Evolutionary conservation across 1,140 invertebrate genomes (phyloP), one percentile per base, ranked within the genome.

Genomic region (Ephestia elutella): DNA sequence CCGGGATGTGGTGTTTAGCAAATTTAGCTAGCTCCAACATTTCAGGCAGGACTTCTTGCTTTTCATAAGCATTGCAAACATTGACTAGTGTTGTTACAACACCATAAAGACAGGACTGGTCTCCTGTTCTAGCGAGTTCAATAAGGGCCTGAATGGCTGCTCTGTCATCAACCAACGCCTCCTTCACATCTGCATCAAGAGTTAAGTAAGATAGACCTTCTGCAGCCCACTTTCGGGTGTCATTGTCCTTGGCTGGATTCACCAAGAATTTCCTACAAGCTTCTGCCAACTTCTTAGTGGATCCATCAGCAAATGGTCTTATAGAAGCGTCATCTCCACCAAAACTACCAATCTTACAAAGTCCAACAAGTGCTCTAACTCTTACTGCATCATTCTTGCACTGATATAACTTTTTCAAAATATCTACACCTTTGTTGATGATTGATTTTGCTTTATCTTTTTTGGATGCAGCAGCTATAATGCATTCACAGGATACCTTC

Each of bases 1-100:
- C 96, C 5, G 99, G 99, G 68, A 99, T 95, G 87, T 99, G 98
- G 82, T 99, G 98, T 86, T 99, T 99, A 0, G 99, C 96, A 89
- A 99, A 99, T 86, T 99, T 99, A 0, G 99, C 99, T 56, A 99
- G 86, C 87, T 99, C 97, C 5, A 99, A 70, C 94, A 99, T 94
- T 90, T 99, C 99, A 5, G 98, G 98, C 68, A 98, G 92, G 0
- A 99, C 88, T 87, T 99, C 98, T 85, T 99, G 96, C 85, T 99
- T 99, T 59, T 99, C 98, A 77, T 99, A 99, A 5, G 97, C 96
- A 89, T 99, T 99, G 70, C 96, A 97, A 4, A 99, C 87, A 87
- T 99, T 99, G 0, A 99, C 98, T 61, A 99, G 92, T 11, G 98
- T 97, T 2, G 97, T 98, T 0, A 98, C 94, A 15, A 98, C 95